phyloP scores from a whole-genome alignment of 2,797 vertebrate species.

The Zalophus californianus region DNA sequence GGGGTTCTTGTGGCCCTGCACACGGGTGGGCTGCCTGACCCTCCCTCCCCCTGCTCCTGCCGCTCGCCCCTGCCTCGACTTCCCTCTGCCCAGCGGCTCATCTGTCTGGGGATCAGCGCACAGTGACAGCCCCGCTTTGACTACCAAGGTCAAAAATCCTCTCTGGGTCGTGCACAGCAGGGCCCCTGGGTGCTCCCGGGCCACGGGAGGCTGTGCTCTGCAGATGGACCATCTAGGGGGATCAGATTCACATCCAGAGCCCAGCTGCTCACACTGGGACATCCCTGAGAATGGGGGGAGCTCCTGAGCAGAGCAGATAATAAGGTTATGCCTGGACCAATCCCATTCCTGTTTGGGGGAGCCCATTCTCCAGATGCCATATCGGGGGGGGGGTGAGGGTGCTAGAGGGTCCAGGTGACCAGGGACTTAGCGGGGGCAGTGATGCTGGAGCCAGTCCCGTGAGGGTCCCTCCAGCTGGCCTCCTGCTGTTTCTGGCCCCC shows the following conservation, averaged over 20 bases:
- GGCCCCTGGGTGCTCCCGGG: background rate
- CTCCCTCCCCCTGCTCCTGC: fast-evolving
- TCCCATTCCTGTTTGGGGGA: background rate
- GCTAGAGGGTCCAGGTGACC: background rate
- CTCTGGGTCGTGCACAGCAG: fast-evolving
- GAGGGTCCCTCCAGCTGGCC: background rate
- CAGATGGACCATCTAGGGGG: background rate
- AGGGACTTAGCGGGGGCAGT: fast-evolving
- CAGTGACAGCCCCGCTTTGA: background rate
- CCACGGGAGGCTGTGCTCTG: too few relatives aligned
- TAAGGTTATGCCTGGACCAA: fast-evolving
- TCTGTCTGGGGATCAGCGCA: background rate
- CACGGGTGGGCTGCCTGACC: too few relatives aligned
- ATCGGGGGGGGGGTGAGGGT: background rate
- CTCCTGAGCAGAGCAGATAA: background rate
- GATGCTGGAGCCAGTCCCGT: fast-evolving
- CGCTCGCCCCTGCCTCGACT: fast-evolving
- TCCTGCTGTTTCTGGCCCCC: fast-evolving
- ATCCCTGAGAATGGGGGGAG: fast-evolving
- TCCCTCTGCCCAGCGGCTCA: background rate
- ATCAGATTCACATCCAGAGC: background rate
- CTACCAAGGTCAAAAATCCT: slow-evolving; percentile 7
- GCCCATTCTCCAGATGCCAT: fast-evolving
- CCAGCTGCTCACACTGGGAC: fast-evolving
- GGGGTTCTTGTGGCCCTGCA: background rate